phyloP scores from a whole-genome alignment of 2,113 vertebrate species.

The Lucifuga dentata region DNA sequence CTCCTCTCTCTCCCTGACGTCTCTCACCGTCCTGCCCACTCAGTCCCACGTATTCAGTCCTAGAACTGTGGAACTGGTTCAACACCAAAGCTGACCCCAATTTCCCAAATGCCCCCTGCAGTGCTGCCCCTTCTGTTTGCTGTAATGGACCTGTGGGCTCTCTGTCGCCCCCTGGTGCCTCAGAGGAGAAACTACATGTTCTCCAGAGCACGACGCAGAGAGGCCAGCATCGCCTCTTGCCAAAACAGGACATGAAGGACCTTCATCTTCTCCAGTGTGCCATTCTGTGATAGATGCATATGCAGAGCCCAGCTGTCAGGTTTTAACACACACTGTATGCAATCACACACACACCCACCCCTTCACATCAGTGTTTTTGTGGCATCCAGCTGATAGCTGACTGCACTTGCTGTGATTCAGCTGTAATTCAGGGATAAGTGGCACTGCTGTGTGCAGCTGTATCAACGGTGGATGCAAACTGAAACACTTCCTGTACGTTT shows the following conservation, averaged over 20 bases:
- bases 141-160: constrained; percentile 38
- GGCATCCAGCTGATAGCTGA: constrained; percentile 13
- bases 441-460: constrained; percentile 37
- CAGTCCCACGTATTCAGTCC: constrained; percentile 47
- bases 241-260: constrained; percentile 56
- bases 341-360: background rate
- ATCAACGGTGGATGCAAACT: constrained; percentile 41
- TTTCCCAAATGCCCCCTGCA: background rate
- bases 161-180: constrained; percentile 63
- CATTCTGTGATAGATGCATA: constrained; percentile 39
- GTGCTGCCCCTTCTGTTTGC: constrained; percentile 24
- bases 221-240: constrained; percentile 26
- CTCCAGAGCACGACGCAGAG: constrained; percentile 29
- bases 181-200: constrained; percentile 45
- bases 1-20: background rate
- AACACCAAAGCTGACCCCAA: constrained; percentile 80
- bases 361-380: background rate
- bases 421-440: constrained; percentile 69
- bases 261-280: constrained; percentile 45
- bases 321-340: constrained; percentile 30
- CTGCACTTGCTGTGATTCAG: constrained; percentile 46
- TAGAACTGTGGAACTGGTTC: constrained; percentile 73
- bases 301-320: background rate
- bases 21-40: constrained; percentile 30
- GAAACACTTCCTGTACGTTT: constrained; percentile 5